phyloP scores from a whole-genome alignment of 2,888 invertebrate genomes.

The Lycia hirtaria region DNA sequence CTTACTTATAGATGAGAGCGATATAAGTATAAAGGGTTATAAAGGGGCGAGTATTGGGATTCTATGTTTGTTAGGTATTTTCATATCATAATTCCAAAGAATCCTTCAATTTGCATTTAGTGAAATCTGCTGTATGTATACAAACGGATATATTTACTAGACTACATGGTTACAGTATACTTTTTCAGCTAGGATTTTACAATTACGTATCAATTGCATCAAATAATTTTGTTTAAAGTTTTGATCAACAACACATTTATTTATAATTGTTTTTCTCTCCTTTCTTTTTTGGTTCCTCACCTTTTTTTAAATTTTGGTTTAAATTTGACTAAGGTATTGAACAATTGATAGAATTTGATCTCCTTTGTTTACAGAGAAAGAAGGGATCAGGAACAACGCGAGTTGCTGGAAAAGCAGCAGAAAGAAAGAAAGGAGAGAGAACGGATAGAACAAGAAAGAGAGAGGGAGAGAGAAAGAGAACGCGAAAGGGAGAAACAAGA shows the following conservation, averaged over 20 bases:
- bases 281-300: constrained; percentile 28
- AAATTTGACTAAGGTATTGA: neutral
- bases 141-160: no score
- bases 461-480: constrained; percentile 82
- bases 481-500: constrained; percentile 82
- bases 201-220: no score
- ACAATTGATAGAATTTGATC: constrained; percentile 27
- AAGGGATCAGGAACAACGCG: constrained; percentile 83
- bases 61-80: no score
- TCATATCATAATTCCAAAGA: no score
- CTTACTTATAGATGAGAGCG: no score
- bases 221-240: neutral
- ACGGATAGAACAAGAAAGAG: constrained; percentile 87
- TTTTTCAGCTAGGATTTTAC: no score
- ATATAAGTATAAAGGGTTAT: no score
- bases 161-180: no score
- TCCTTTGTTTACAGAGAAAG: constrained; percentile 72
- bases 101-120: no score
- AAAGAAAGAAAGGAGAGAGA: constrained; percentile 87
- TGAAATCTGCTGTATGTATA: no score
- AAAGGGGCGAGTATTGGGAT: no score
- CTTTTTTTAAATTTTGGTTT: constrained; percentile 7
- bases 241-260: neutral
- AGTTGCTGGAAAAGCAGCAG: constrained; percentile 88
- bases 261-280: neutral